Conservation (phyloP, 2,888 invertebrate genomes). For the Gymnocheta viridis region DNA sequence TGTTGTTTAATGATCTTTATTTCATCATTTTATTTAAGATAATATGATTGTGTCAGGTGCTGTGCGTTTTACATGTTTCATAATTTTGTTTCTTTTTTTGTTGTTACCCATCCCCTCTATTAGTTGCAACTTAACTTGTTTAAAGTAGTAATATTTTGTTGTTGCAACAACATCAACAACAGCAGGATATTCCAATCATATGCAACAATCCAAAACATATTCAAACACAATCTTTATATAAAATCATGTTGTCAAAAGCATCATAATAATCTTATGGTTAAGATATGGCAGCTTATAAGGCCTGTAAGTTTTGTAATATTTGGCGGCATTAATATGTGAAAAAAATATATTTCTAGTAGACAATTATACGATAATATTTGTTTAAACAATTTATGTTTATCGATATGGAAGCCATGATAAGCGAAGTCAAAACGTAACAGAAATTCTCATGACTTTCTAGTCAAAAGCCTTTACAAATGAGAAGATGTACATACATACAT, state of each 20-base stretch:
- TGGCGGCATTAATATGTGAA: constrained; percentile 28
- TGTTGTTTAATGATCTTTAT: constrained; percentile 62
- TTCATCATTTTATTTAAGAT: constrained; percentile 41
- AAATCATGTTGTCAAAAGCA: constrained; percentile 44
- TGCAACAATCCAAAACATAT: constrained; percentile 7
- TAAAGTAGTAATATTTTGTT: constrained; percentile 45
- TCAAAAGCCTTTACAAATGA: not conserved
- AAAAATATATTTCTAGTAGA: constrained; percentile 6
- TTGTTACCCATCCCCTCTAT: not conserved
- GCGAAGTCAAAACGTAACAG: constrained; percentile 4
- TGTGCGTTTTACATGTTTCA: constrained; percentile 41
- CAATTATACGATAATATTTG: constrained; percentile 49
- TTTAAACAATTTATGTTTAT: constrained; percentile 67
- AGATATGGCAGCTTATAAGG: constrained; percentile 41
- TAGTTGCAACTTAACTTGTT: constrained; percentile 36
- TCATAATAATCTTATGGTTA: constrained; percentile 39
- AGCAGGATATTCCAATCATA: constrained; percentile 62
- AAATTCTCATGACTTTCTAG: constrained; percentile 27
- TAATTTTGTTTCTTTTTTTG: not conserved
- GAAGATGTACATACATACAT: too few species aligned
- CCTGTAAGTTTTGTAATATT: constrained; percentile 9
- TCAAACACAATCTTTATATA: constrained; percentile 17
- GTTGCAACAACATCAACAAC: constrained; percentile 44
- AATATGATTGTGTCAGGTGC: constrained; percentile 67
- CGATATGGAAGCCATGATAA: constrained; percentile 59